A percentile compares a stretch with the other conserved stretches of the same genome.
Conservation (phyloP, 1,140 invertebrate species). For the Micrasema longulum region DNA sequence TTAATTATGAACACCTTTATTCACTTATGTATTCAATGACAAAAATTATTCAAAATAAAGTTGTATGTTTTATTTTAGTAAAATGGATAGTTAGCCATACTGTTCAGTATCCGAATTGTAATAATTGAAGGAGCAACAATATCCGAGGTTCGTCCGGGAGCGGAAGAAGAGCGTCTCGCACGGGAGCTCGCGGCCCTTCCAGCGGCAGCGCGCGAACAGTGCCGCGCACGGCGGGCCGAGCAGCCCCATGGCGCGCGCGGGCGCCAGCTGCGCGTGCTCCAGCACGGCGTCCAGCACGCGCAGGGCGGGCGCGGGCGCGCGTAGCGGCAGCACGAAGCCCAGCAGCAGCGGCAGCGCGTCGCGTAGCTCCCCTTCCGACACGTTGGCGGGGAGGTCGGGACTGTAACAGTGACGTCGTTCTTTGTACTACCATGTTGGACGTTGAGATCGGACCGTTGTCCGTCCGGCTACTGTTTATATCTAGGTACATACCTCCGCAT, state of each 20-base stretch:
- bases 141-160: slow-evolving; percentile 61
- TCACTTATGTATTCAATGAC: too few relatives aligned
- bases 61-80: too few relatives aligned
- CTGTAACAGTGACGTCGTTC: too few relatives aligned
- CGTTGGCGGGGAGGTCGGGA: slow-evolving; percentile 28
- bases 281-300: slow-evolving; percentile 43
- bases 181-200: slow-evolving; percentile 59
- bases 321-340: slow-evolving; percentile 46
- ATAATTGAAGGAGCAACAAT: slow-evolving; percentile 67
- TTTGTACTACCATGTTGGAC: too few relatives aligned
- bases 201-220: slow-evolving; percentile 61
- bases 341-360: slow-evolving; percentile 52
- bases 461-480: too few relatives aligned
- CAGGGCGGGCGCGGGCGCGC: background rate
- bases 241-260: slow-evolving; percentile 49
- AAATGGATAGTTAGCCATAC: too few relatives aligned
- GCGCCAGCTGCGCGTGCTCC: slow-evolving; percentile 39
- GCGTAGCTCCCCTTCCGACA: slow-evolving; percentile 39
- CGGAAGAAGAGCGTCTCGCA: slow-evolving; percentile 61
- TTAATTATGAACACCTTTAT: too few relatives aligned
- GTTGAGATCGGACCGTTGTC: too few relatives aligned
- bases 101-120: slow-evolving; percentile 1
- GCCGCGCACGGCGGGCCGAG: slow-evolving; percentile 58
- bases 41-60: too few relatives aligned
- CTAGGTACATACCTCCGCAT: too few relatives aligned